These are phyloP conservation scores for Phaethon lepturus DNA, from an alignment of 2,113 vertebrate genomes.

Conservation along the genomic window DNA sequence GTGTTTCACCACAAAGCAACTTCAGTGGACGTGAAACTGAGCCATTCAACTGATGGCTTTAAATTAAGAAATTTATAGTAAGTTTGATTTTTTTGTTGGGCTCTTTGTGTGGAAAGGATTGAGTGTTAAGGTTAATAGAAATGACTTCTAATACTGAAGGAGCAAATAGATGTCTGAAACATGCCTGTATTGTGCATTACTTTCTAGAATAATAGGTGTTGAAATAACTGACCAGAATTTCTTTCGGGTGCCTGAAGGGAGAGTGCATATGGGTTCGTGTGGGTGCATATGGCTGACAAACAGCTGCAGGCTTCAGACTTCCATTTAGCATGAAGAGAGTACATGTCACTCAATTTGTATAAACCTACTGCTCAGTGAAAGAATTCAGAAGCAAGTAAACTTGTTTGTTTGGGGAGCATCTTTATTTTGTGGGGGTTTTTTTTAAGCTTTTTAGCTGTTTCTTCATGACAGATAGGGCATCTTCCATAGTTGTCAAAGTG, in stretches of 20 bases:
- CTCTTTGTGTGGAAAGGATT: background rate
- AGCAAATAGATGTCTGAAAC: background rate
- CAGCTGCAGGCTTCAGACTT: background rate
- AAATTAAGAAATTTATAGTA: background rate
- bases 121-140: background rate
- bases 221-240: background rate
- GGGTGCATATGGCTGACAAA: background rate
- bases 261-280: background rate
- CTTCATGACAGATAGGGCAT: slow-evolving; percentile 5
- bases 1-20: fast-evolving
- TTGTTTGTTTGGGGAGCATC: background rate
- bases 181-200: background rate
- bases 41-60: background rate
- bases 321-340: background rate
- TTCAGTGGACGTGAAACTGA: background rate
- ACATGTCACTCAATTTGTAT: background rate
- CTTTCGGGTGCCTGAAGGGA: background rate
- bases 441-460: background rate
- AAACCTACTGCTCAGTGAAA: slow-evolving; percentile 8
- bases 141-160: background rate
- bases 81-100: background rate
- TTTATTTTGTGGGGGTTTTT: background rate
- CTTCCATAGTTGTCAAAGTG: slow-evolving; percentile 71
- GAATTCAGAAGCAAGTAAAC: background rate
- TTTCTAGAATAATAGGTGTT: background rate